Percentiles rank a stretch among this genome's conserved stretches.
These are phyloP conservation scores for Pelecanus crispus DNA, from an alignment of 2,113 vertebrate genomes.

Conservation along the genomic window DNA sequence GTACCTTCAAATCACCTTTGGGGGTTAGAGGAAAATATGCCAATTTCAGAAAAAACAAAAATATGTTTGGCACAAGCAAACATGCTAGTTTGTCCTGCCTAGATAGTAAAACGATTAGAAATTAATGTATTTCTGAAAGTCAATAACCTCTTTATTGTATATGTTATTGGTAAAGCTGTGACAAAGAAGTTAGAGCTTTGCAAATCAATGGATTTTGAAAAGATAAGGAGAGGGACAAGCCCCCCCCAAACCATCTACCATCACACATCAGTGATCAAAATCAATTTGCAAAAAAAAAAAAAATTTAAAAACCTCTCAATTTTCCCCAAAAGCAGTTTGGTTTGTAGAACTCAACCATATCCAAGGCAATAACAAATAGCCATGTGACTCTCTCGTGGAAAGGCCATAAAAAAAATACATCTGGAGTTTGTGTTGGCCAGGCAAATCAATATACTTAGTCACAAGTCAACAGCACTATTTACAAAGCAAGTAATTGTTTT, in stretches of 20 bases:
- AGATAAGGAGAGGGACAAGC: neutral
- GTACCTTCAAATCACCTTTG: neutral
- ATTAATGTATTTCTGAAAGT: neutral
- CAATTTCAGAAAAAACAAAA: neutral
- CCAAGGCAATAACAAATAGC: constrained; percentile 10
- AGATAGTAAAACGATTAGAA: neutral
- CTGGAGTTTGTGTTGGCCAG: constrained; percentile 41
- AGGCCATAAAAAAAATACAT: neutral
- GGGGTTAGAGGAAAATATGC: neutral
- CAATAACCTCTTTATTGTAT: neutral
- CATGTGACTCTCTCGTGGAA: neutral
- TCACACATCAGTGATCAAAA: neutral
- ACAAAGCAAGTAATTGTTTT: constrained; percentile 62
- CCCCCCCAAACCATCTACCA: neutral
- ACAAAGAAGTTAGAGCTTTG: neutral
- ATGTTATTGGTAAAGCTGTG: neutral
- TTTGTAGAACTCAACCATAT: neutral
- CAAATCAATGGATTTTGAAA: neutral
- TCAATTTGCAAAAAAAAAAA: neutral
- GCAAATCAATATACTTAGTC: constrained; percentile 48
- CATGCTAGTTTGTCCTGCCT: neutral
- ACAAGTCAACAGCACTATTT: constrained; percentile 6
- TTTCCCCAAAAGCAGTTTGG: constrained; percentile 23
- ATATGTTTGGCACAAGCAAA: neutral
- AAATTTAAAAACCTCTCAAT: neutral